Percentiles rank a stretch among this genome's conserved stretches.
Evolutionary conservation across 2,113 vertebrate species (phyloP).

Genomic region (Bubo scandiacus): DNA sequence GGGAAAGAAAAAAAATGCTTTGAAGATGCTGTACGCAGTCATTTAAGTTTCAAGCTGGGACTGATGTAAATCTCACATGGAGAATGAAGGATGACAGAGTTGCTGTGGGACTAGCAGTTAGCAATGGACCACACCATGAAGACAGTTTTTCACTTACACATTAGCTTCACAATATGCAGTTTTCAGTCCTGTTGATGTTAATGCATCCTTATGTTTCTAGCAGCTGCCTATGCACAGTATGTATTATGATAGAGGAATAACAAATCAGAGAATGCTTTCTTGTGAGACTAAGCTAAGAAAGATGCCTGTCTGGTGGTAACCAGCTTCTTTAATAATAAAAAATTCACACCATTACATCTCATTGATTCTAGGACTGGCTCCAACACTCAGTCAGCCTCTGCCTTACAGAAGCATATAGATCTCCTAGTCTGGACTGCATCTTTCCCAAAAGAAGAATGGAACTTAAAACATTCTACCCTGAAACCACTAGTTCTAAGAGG

Average conservation of each 20-base stretch:
- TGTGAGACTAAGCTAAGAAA: constrained; percentile 1
- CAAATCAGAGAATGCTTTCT: constrained; percentile 2
- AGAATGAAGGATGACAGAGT: background rate
- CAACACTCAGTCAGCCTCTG: background rate
- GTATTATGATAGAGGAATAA: background rate
- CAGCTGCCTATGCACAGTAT: background rate
- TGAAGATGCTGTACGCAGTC: background rate
- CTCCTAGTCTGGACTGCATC: background rate
- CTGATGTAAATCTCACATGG: background rate
- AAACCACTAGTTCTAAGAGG: background rate
- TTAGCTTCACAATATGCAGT: background rate
- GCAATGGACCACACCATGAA: background rate
- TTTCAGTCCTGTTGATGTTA: background rate
- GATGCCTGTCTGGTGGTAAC: background rate
- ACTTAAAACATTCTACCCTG: background rate
- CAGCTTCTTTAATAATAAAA: constrained; percentile 17
- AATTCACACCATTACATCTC: background rate
- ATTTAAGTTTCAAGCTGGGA: background rate
- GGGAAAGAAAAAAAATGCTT: background rate
- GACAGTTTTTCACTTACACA: background rate
- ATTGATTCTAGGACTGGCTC: background rate
- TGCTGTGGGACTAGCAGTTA: background rate
- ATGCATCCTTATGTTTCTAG: background rate
- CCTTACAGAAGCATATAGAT: background rate
- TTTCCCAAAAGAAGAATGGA: background rate